A percentile compares a stretch with the other conserved stretches of the same genome.
These are phyloP conservation scores for Paedocypris micromegethes DNA, from an alignment of 2,797 vertebrate species.

Conservation along the genomic window DNA sequence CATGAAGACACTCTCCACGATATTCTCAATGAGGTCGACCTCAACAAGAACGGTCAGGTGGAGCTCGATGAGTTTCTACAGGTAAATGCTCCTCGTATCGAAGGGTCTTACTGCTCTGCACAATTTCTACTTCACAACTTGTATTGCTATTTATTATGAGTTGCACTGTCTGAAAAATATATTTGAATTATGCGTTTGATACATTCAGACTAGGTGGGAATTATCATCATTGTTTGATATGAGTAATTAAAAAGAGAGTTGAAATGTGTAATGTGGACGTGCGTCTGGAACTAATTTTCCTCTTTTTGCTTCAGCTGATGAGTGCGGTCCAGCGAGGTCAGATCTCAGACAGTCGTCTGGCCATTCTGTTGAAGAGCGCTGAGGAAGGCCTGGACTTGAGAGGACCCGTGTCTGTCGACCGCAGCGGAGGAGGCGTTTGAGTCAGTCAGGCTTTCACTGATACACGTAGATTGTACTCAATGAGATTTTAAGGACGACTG, in stretches of 20 bases:
- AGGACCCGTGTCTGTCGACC: slow-evolving; percentile 82
- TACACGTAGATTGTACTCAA: too few species aligned
- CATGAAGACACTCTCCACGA: slow-evolving; percentile 90
- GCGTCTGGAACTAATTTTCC: neutral
- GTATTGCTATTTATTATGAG: too few species aligned
- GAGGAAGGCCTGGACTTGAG: slow-evolving; percentile 84
- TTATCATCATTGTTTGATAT: too few species aligned
- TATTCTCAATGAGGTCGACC: slow-evolving; percentile 93
- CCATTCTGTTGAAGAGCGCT: slow-evolving; percentile 86
- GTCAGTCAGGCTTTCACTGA: slow-evolving; percentile 14
- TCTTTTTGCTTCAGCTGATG: slow-evolving; percentile 80
- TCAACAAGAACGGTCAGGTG: slow-evolving; percentile 97
- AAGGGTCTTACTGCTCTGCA: too few species aligned
- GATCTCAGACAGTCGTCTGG: slow-evolving; percentile 87
- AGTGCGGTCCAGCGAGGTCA: slow-evolving; percentile 92
- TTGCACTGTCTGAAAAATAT: too few species aligned
- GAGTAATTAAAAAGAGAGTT: too few species aligned
- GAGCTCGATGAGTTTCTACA: slow-evolving; percentile 94
- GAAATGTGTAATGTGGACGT: neutral
- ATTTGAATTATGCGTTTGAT: too few species aligned
- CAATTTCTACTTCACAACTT: too few species aligned
- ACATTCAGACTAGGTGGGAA: too few species aligned
- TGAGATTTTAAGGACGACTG: too few species aligned
- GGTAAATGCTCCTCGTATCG: slow-evolving; percentile 59
- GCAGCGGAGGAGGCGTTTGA: slow-evolving; percentile 91